Conservation (phyloP, 2,888 invertebrate genomes). For the Microplitis deprimator region DNA sequence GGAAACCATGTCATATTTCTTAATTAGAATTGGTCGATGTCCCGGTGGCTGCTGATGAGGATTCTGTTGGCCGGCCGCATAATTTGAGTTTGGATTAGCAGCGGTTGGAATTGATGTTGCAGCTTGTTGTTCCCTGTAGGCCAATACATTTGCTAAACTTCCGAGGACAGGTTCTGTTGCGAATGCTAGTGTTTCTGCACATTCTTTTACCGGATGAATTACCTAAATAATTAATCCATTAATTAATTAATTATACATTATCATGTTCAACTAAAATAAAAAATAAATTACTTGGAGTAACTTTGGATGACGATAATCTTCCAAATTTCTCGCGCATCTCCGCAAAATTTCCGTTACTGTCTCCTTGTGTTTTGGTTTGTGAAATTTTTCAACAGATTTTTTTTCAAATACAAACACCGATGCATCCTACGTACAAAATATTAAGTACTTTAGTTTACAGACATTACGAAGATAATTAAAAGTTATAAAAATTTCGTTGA, state of each 20-base stretch:
- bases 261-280: too few species aligned
- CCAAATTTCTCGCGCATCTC: slow-evolving; percentile 84
- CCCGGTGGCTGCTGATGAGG: slow-evolving; percentile 57
- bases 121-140: slow-evolving; percentile 80
- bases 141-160: slow-evolving; percentile 90
- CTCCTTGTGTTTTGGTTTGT: slow-evolving; percentile 92
- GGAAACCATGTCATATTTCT: slow-evolving; percentile 90
- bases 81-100: slow-evolving; percentile 52
- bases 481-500: neutral
- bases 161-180: slow-evolving; percentile 93
- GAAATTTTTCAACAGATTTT: slow-evolving; percentile 90
- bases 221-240: slow-evolving; percentile 38
- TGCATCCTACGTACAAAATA: slow-evolving; percentile 77
- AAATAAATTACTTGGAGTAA: slow-evolving; percentile 74
- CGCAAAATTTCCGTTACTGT: slow-evolving; percentile 91
- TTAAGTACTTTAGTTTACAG: neutral
- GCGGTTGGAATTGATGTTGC: slow-evolving; percentile 63
- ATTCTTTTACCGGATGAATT: slow-evolving; percentile 78
- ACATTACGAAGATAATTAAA: neutral
- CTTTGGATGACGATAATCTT: slow-evolving; percentile 89
- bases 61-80: slow-evolving; percentile 57
- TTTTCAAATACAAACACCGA: slow-evolving; percentile 96
- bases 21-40: slow-evolving; percentile 77
- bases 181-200: slow-evolving; percentile 90
- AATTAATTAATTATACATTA: neutral